Conservation (phyloP, 2,113 vertebrate genomes). For the Parus major region DNA sequence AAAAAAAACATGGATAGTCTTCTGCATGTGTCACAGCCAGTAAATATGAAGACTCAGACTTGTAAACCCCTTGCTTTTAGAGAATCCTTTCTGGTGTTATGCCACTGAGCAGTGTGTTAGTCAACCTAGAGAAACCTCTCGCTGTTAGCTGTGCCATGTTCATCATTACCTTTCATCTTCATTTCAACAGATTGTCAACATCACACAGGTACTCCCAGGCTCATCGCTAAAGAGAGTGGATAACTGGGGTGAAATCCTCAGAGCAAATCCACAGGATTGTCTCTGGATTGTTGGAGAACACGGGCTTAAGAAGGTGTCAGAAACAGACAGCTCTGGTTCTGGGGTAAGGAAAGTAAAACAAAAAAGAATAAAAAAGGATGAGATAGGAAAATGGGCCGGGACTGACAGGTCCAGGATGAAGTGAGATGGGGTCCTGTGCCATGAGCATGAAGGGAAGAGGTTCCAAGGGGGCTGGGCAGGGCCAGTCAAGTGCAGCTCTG, state of each 20-base stretch:
- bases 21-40: background rate
- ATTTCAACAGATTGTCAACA: constrained; percentile 22
- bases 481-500: background rate
- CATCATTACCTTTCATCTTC: background rate
- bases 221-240: background rate
- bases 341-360: background rate
- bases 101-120: background rate
- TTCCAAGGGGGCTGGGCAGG: background rate
- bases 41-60: background rate
- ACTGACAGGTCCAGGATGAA: background rate
- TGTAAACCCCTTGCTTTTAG: background rate
- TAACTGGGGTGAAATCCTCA: background rate
- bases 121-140: background rate
- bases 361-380: background rate
- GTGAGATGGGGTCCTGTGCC: background rate
- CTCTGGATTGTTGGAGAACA: background rate
- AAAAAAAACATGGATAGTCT: fast-evolving
- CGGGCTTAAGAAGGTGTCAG: fast-evolving
- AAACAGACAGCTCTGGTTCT: background rate
- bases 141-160: background rate
- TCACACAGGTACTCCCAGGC: background rate
- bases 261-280: background rate
- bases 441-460: background rate
- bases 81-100: background rate
- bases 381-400: background rate